A percentile compares a stretch with the other conserved stretches of the same genome.
Conservation (phyloP, 2,113 vertebrate species). For the Seriola dumerili region DNA sequence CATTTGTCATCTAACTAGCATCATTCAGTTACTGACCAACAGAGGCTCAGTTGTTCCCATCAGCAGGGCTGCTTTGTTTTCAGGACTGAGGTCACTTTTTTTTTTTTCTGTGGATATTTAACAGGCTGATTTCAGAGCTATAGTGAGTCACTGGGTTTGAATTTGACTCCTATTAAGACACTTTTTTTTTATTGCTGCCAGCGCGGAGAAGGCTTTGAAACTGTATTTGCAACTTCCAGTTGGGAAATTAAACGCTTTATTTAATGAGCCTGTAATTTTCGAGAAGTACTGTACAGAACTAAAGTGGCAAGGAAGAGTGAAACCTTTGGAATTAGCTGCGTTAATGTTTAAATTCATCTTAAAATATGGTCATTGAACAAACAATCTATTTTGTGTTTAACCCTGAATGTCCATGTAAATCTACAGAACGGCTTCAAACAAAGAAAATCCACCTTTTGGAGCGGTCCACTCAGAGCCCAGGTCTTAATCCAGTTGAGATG, state of each 20-base stretch:
- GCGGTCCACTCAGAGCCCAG: neutral
- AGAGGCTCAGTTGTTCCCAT: neutral
- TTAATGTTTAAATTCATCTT: neutral
- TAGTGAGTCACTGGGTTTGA: neutral
- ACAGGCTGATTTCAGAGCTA: neutral
- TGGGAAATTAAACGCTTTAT: too few species aligned
- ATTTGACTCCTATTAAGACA: neutral
- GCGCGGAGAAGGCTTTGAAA: too few species aligned
- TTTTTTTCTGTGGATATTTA: neutral
- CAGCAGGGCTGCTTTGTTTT: neutral
- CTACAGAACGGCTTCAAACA: too few species aligned
- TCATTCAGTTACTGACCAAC: neutral
- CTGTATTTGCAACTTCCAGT: too few species aligned
- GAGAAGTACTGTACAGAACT: too few species aligned
- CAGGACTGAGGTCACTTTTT: neutral
- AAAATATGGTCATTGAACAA: too few species aligned
- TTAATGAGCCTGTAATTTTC: too few species aligned
- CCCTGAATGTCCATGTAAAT: too few species aligned
- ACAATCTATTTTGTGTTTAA: too few species aligned
- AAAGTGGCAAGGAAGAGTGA: neutral
- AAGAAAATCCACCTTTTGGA: too few species aligned
- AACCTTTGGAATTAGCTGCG: neutral
- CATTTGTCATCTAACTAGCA: neutral
- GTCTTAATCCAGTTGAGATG: too few species aligned
- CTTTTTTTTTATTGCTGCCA: too few species aligned